These are phyloP conservation scores for Typhlomys cinereus DNA, from an alignment of 2,113 vertebrate species.

Conservation along the genomic window DNA sequence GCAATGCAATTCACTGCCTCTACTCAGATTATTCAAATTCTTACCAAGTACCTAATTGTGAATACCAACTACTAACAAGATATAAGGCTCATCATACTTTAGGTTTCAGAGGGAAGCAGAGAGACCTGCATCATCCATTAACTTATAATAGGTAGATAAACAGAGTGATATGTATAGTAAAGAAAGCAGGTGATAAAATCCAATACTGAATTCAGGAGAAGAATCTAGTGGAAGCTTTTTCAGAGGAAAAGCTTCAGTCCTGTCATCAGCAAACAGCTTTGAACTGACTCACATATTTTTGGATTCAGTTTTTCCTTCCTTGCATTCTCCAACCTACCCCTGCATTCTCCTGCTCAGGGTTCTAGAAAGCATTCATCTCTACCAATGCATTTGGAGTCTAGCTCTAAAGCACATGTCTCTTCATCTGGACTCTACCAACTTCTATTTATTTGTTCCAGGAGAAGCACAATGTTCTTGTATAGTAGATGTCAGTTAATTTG, in stretches of 20 bases:
- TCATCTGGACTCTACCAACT: no score
- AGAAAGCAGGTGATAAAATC: background rate
- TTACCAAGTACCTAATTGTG: background rate
- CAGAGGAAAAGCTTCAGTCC: background rate
- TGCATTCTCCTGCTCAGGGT: background rate
- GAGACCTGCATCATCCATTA: background rate
- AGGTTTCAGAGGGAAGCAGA: background rate
- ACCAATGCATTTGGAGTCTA: background rate
- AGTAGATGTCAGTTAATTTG: background rate
- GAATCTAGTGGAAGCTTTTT: background rate
- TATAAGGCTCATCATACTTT: fast-evolving
- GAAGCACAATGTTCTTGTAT: background rate
- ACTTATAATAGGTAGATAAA: no score
- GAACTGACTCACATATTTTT: fast-evolving
- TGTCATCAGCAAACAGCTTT: background rate
- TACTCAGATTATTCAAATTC: background rate
- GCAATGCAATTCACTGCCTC: background rate
- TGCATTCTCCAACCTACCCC: background rate
- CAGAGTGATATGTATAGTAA: background rate
- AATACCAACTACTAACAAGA: background rate
- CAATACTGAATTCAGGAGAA: background rate
- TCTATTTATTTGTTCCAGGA: background rate
- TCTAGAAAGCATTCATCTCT: background rate
- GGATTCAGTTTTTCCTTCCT: background rate
- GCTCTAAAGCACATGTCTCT: background rate